A percentile compares a stretch with the other conserved stretches of the same genome.
These are phyloP conservation scores for Arctia plantaginis DNA, from an alignment of 2,888 invertebrate species.

Conservation along the genomic window DNA sequence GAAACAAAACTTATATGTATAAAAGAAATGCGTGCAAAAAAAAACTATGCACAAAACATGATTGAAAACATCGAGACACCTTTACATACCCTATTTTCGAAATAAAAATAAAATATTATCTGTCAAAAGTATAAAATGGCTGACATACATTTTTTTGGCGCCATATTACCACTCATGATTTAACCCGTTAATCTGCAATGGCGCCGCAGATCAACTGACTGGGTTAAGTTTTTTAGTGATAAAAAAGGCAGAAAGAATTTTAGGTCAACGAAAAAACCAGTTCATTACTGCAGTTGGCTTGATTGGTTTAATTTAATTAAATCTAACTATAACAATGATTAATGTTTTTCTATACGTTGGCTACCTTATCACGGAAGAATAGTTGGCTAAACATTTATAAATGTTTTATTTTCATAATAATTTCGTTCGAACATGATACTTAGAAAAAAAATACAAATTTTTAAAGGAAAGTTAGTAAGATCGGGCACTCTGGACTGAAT, in stretches of 20 bases:
- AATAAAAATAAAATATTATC: conserved; percentile 22
- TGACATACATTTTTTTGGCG: conserved; percentile 42
- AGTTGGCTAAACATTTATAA: neutral
- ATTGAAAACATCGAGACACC: neutral
- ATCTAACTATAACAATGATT: neutral
- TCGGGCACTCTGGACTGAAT: too few species aligned
- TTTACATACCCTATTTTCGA: neutral
- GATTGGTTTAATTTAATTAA: neutral
- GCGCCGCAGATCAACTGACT: conserved; percentile 30
- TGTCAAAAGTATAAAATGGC: conserved; percentile 36
- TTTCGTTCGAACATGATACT: neutral
- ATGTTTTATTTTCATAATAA: neutral
- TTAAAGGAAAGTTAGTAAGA: too few species aligned
- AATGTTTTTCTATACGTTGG: neutral
- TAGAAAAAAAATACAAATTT: neutral
- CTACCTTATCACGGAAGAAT: neutral
- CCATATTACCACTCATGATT: conserved; percentile 28
- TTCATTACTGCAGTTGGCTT: neutral
- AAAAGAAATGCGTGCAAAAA: neutral
- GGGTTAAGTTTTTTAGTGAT: conserved; percentile 29
- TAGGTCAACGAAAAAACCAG: conserved; percentile 34
- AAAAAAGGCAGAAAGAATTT: conserved; percentile 28
- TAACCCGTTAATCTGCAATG: conserved; percentile 38
- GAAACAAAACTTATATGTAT: too few species aligned
- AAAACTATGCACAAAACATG: neutral